A percentile compares a stretch with the other conserved stretches of the same genome.
Conservation (phyloP, 2,113 vertebrate genomes). For the Otus sunia region DNA sequence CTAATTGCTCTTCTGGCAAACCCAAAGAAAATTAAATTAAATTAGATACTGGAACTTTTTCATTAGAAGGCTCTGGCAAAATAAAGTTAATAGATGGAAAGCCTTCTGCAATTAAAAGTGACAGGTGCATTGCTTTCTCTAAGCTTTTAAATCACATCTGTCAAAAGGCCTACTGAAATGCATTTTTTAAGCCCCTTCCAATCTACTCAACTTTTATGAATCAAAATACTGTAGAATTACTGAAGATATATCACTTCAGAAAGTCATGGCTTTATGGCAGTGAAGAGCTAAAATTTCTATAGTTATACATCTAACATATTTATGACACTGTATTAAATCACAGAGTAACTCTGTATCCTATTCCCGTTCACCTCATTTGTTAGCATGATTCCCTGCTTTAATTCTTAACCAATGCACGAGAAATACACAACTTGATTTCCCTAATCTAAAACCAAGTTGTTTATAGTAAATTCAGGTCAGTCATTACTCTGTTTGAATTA, state of each 20-base stretch:
- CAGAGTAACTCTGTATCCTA: neutral
- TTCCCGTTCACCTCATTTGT: neutral
- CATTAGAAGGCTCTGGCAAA: constrained; percentile 73
- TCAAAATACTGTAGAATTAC: constrained; percentile 13
- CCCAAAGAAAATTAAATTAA: constrained; percentile 68
- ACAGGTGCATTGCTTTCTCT: constrained; percentile 55
- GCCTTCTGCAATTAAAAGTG: constrained; percentile 67
- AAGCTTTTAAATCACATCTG: constrained; percentile 55
- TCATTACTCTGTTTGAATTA: neutral
- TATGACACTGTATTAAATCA: constrained; percentile 9
- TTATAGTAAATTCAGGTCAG: neutral
- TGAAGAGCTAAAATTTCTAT: neutral
- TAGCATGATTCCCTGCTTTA: constrained; percentile 1
- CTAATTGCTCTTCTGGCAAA: constrained; percentile 77
- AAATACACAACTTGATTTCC: neutral
- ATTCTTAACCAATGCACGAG: neutral
- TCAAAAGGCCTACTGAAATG: constrained; percentile 50
- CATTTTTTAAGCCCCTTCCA: constrained; percentile 61
- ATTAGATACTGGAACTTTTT: constrained; percentile 74
- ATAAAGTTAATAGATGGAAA: constrained; percentile 67
- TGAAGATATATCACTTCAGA: constrained; percentile 2
- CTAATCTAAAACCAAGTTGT: neutral
- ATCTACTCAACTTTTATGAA: constrained; percentile 44
- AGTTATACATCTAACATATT: neutral
- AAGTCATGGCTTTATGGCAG: neutral